Evolutionary conservation across 92 coral and sea anemone genomes (phyloP).

Genomic region (Parazoanthus atlanticus): DNA sequence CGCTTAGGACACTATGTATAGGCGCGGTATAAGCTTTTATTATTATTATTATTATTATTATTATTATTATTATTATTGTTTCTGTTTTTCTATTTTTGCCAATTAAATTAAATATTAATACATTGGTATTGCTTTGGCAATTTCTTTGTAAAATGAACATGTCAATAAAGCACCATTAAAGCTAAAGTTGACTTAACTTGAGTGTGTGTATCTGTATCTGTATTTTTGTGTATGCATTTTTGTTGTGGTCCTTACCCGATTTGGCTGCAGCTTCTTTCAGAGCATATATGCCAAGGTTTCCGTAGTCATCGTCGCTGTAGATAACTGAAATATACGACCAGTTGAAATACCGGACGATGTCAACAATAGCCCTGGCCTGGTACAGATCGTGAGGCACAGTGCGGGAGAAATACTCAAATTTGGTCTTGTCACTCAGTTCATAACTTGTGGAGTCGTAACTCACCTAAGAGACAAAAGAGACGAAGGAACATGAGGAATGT

Average conservation of each 20-base stretch:
- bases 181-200: not conserved
- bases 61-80: no score
- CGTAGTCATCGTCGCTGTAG: slow-evolving; percentile 85
- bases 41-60: no score
- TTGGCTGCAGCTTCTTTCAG: slow-evolving; percentile 64
- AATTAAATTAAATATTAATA: no score
- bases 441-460: slow-evolving; percentile 89
- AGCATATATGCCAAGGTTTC: slow-evolving; percentile 70
- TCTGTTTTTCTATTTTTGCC: not conserved
- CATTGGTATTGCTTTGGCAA: no score
- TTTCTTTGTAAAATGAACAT: no score
- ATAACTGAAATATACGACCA: slow-evolving; percentile 90
- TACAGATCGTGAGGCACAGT: slow-evolving; percentile 88
- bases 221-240: not conserved
- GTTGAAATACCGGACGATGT: slow-evolving; percentile 73
- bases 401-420: slow-evolving; percentile 86
- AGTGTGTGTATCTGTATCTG: not conserved
- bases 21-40: no score
- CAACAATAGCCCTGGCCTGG: slow-evolving; percentile 85
- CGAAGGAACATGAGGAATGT: not conserved
- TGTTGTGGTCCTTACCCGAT: slow-evolving; percentile 61
- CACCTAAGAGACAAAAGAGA: slow-evolving; percentile 43
- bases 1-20: no score
- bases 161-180: no score
- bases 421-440: slow-evolving; percentile 85